A percentile compares a stretch with the other conserved stretches of the same genome.
phyloP scores from a whole-genome alignment of 2,797 vertebrate genomes.

The Lutjanus campechanus region DNA sequence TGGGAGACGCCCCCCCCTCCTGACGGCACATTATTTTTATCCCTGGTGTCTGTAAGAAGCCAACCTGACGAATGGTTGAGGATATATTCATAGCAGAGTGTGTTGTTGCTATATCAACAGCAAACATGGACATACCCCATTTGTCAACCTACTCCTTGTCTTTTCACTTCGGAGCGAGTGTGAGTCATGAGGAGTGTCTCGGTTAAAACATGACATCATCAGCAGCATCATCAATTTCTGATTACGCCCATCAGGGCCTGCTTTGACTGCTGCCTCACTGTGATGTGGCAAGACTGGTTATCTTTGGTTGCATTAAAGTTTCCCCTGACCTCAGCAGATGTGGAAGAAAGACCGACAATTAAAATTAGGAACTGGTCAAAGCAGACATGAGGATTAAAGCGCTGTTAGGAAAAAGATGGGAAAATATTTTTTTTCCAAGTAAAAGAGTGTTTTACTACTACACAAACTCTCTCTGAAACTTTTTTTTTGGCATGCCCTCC shows the following conservation, averaged over 20 bases:
- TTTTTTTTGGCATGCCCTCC: no score
- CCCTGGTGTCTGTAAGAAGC: constrained; percentile 9
- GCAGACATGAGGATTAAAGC: background rate
- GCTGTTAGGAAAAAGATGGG: background rate
- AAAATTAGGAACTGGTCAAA: constrained; percentile 9
- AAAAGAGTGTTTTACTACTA: background rate
- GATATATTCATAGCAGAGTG: constrained; percentile 14
- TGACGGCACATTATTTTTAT: constrained; percentile 40
- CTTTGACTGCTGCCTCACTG: background rate
- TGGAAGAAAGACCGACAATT: background rate
- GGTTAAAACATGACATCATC: constrained; percentile 22
- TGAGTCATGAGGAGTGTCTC: constrained; percentile 71
- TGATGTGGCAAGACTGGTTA: constrained; percentile 28
- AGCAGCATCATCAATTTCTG: background rate
- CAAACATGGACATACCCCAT: constrained; percentile 16
- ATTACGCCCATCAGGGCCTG: background rate
- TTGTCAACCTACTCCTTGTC: no score
- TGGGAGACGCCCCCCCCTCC: background rate
- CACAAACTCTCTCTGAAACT: background rate
- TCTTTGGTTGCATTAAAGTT: background rate
- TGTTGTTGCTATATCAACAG: constrained; percentile 64
- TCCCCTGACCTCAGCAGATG: constrained; percentile 36
- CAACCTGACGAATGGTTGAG: background rate
- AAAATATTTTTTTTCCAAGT: background rate
- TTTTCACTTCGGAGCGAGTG: background rate